Base-by-base conservation (phyloP, 2,113 vertebrate genomes). In the Chloroceryle aenea region DNA sequence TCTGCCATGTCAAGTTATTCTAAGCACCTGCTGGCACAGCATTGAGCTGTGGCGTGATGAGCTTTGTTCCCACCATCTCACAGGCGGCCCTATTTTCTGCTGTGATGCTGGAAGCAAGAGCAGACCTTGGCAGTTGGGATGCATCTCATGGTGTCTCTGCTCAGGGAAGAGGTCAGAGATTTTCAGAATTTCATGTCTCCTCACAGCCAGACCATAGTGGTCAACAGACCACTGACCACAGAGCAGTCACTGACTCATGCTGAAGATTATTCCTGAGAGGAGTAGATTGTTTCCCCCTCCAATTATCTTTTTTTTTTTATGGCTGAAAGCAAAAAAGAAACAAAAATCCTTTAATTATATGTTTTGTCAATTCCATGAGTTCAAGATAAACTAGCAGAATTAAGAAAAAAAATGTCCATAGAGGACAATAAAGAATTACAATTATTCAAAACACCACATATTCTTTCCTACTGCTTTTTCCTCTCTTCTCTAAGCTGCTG, bases 271-370 rank as follows among this genome's bases (percentile, higher is more conserved):
- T 87, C 74, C 66, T 73, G 67, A 87, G 74, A 91, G 67, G 30
- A 83, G 62, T 73, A 83, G 50, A 17, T 87, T 93, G 32, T 68
- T 93, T 96, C 58, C 38, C 67, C 50, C 78, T 89, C 74, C 74
- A 80, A 79, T 87, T 94, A 72, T 62, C 18, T 62, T 95, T 40
- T 40, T 95, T 82, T 89, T 40, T 95, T 82, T 89, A 79, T 61
- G 94, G 62, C 62, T 89, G 81, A 67, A 87, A 95, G 62, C 13
- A 84, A 77, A 53, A 55, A 52, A 83, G 47, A 84, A 72, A 73
- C 61, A 83, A 67, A 87, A 77, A 63, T 53, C 36, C 14, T 88
- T 69, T 87, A 74, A 83, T 91, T 22, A 83, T 62, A 76, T 6
- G 9, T 45, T 83, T 87, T 85, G 87, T 59, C 21, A 58, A 66